Base-by-base conservation (phyloP, 2,113 vertebrate species). In the Prionailurus viverrinus region DNA sequence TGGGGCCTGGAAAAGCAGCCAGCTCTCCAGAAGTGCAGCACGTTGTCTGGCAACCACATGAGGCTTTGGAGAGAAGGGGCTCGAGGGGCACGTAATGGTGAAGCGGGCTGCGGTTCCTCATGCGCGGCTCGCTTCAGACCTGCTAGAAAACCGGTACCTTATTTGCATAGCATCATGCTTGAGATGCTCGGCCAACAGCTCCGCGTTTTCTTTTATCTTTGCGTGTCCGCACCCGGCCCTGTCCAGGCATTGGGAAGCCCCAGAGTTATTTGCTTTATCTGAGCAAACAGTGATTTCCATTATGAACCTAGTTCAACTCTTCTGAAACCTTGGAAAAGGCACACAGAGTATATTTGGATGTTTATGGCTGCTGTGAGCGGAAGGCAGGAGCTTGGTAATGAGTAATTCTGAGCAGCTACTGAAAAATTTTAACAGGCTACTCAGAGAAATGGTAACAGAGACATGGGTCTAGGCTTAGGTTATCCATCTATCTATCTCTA, bases 251-350 rank as follows among this genome's bases (percentile, higher is more conserved):
- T 71, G 61, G 78, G 94, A 96, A 92, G 96, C 90, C 97, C 97
- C 97, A 91, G 98, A 94, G 74, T 0, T 98, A 93, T 99, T 99
- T 99, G 98, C 95, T 99, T 98, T 99, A 98, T 91, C 97, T 97
- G 98, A 98, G 97, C 98, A 99, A 99, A 99, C 98, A 99, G 48
- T 0, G 27, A 95, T 83, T 97, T 98, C 99, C 99, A 99, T 99
- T 98, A 98, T 69, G 96, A 96, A 87, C 53, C 96, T 96, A 51
- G 90, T 95, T 96, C 98, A 98, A 68, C 96, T 99, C 97, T 81
- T 94, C 92, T 73, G 97, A 99, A 99, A 98, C 98, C 99, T 98
- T 98, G 98, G 98, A 98, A 98, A 98, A 98, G 97, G 98, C 99
- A 99, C 98, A 76, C 98, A 84, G 95, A 97, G 87, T 76, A 89